Evolutionary conservation across 2,113 vertebrate genomes (phyloP), one percentile per base, ranked within the genome.

Genomic region (Lucifuga dentata): DNA sequence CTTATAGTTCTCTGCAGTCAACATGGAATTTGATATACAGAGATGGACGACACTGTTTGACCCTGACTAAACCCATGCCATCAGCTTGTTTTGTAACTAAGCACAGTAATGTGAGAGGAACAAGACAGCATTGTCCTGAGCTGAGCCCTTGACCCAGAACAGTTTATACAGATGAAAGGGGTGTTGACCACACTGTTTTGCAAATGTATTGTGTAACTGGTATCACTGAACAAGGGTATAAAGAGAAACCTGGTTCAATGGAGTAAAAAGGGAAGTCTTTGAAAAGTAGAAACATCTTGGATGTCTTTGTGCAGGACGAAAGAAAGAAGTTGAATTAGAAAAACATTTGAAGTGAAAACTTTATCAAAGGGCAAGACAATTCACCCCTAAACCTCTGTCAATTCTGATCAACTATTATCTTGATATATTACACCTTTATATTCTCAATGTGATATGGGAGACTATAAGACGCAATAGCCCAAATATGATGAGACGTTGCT

Each of bases 31-130:
- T 78, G 87, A 90, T 88, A 71, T 62, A 73, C 21, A 50, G 69
- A 70, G 72, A 48, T 75, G 73, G 68, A 64, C 79, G 33, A 40
- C 72, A 36, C 79, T 20, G 73, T 74, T 81, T 85, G 76, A 84
- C 87, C 85, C 77, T 76, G 80, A 71, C 52, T 73, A 77, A 80
- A 85, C 75, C 69, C 69, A 66, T 67, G 69, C 33, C 88, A 90
- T 92, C 89, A 91, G 92, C 87, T 86, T 61, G 78, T 91, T 93
- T 82, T 87, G 72, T 62, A 68, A 87, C 73, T 16, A 80, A 71
- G 84, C 76, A 64, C 75, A 85, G 90, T 88, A 92, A 92, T 74
- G 36, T 84, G 90, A 92, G 89, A 90, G 50, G 76, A 66, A 64
- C 81, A 59, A 77, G 55, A 44, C 82, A 81, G 80, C 86, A 83